phyloP scores from a whole-genome alignment of 2,888 invertebrate genomes.

The Erpobdella octoculata region DNA sequence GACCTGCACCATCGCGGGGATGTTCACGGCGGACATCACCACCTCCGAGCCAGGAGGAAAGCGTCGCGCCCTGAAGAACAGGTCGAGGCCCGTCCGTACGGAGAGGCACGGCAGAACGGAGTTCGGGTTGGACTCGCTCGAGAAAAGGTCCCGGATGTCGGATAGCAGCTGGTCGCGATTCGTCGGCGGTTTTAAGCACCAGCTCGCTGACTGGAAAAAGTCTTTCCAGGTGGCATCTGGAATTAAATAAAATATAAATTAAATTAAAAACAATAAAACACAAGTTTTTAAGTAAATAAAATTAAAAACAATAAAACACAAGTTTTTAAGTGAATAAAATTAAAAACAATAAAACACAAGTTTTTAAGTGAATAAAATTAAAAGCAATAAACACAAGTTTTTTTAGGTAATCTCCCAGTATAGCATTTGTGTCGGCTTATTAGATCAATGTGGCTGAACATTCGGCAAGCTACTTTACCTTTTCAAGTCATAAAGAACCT shows the following conservation, averaged over 20 bases:
- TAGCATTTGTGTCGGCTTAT: no score
- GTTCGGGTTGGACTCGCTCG: conserved; percentile 30
- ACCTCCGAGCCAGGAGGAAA: conserved; percentile 51
- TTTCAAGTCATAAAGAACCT: no score
- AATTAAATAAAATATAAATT: background rate
- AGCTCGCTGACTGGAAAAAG: conserved; percentile 29
- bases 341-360: background rate
- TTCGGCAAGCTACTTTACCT: no score
- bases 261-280: background rate
- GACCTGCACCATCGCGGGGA: conserved; percentile 49
- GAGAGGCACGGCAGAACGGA: conserved; percentile 37
- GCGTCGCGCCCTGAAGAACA: conserved; percentile 40
- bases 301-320: no score
- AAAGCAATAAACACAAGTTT: background rate
- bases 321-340: background rate
- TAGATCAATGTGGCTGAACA: no score
- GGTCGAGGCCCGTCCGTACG: conserved; percentile 38
- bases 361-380: background rate
- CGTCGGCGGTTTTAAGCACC: conserved; percentile 16
- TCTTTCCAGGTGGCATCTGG: conserved; percentile 35
- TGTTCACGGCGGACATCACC: conserved; percentile 53
- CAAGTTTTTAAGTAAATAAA: background rate
- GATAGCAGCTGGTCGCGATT: conserved; percentile 15
- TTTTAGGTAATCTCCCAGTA: no score
- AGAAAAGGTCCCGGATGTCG: conserved; percentile 32